Conservation (phyloP, 92 coral and sea anemone genomes). For the Umimayanthus kanabou region DNA sequence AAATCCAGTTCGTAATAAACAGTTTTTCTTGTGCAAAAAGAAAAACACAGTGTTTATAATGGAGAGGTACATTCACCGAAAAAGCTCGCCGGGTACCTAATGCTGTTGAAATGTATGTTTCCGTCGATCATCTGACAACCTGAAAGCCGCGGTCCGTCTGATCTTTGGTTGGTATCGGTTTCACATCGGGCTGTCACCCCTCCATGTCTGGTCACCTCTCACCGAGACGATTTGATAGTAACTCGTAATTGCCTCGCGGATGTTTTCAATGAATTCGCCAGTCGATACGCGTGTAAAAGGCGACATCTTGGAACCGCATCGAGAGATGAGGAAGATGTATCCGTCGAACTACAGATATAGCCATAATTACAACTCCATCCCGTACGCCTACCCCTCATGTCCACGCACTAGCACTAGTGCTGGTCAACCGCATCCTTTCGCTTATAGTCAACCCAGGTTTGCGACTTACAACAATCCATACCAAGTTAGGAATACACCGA, state of each 20-base stretch:
- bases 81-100: constrained; percentile 29
- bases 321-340: constrained; percentile 39
- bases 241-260: constrained; percentile 32
- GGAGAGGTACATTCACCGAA: not conserved
- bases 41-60: constrained; percentile 18
- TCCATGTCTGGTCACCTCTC: constrained; percentile 44
- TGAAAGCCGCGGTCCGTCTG: constrained; percentile 83
- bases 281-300: constrained; percentile 34
- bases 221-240: constrained; percentile 43
- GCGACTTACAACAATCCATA: constrained; percentile 4
- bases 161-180: constrained; percentile 69
- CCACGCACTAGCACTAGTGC: constrained; percentile 4
- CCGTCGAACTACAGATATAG: constrained; percentile 38
- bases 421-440: constrained; percentile 28
- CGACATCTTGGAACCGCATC: constrained; percentile 47
- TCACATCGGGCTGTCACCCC: constrained; percentile 53
- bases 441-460: constrained; percentile 20
- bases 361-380: constrained; percentile 15
- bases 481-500: constrained; percentile 23
- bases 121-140: constrained; percentile 73
- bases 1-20: not conserved
- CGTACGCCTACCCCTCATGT: not conserved
- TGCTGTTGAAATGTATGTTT: constrained; percentile 53
- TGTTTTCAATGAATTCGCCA: constrained; percentile 36
- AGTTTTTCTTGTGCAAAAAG: not conserved